Percentiles rank a stretch among this genome's conserved stretches.
phyloP scores from a whole-genome alignment of 2,797 vertebrate species.

The Pachyuromys duprasi region DNA sequence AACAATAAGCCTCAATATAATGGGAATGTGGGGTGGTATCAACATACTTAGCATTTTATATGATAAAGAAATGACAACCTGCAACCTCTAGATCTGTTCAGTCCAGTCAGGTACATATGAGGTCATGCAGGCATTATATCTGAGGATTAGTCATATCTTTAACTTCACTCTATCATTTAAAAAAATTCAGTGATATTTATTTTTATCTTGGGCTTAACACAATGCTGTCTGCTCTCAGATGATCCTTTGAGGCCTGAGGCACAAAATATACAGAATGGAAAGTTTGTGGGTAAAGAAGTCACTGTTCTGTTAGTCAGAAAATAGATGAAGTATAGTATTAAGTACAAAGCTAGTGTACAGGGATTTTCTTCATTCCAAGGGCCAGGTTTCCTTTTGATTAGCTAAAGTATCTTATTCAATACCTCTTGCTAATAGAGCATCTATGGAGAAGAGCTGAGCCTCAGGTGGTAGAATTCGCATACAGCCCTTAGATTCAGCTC shows the following conservation, averaged over 20 bases:
- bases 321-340: not conserved
- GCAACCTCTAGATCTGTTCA: not conserved
- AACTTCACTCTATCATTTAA: conserved; percentile 31
- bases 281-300: not conserved
- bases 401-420: not conserved
- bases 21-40: not conserved
- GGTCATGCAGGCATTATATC: not conserved
- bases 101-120: not conserved
- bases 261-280: not conserved
- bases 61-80: not conserved
- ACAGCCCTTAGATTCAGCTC: not conserved
- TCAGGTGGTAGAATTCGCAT: not conserved
- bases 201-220: not conserved
- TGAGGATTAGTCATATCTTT: not conserved
- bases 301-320: conserved; percentile 16
- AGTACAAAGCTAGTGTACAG: not conserved
- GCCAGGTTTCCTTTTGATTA: conserved; percentile 47
- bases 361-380: not conserved
- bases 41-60: not conserved
- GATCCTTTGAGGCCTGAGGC: not conserved
- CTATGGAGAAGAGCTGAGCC: not conserved
- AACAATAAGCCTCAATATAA: not conserved
- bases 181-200: not conserved
- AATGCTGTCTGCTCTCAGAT: conserved; percentile 16
- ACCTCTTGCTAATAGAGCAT: not conserved